Base-by-base conservation (phyloP, 1,140 invertebrate species). In the Drosophila nannoptera region DNA sequence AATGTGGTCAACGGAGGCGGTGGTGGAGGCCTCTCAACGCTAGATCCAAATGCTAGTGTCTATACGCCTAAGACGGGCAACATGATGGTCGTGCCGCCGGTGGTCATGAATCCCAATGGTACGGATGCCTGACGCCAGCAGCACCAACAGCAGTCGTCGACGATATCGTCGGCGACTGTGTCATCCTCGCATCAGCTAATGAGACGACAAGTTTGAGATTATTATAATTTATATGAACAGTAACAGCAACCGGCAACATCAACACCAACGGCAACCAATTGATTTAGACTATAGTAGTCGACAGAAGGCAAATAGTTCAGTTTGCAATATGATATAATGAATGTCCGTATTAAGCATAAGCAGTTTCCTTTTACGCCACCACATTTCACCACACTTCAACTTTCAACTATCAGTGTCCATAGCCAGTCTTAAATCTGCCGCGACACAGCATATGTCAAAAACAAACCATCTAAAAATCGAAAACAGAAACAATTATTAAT, bases 41-140 rank as follows among this genome's bases (percentile, higher is more conserved):
- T 97, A 63, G 96, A 97, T 91, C 97, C 97, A 46, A 97, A 97
- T 91, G 97, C 97, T 61, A 94, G 94, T 64, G 96, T 95, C 69
- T 98, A 97, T 90, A 97, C 96, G 58, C 96, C 96, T 50, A 96
- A 97, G 43, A 56, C 65, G 2, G 80, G 80, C 33, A 84, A 84
- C 49, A 86, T 84, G 83, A 82, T 74, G 87, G 81, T 77, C 46
- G 80, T 86, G 16, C 68, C 77, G 62, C 81, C 81, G 48, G 77
- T 81, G 29, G 77, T 75, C 36, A 77, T 87, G 77, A 84, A 84
- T 64, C 81, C 81, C 7, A 84, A 81, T 38, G 69, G 78, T 1
- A 22, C 72, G 68, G 87, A 89, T 88, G 87, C 87, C 87, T 89
- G 87, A 89, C 87, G 82, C 82, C 82, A 87, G 36, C 68, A 66